Base-by-base conservation (phyloP, 2,888 invertebrate species). In the Geotrupes spiniger region DNA sequence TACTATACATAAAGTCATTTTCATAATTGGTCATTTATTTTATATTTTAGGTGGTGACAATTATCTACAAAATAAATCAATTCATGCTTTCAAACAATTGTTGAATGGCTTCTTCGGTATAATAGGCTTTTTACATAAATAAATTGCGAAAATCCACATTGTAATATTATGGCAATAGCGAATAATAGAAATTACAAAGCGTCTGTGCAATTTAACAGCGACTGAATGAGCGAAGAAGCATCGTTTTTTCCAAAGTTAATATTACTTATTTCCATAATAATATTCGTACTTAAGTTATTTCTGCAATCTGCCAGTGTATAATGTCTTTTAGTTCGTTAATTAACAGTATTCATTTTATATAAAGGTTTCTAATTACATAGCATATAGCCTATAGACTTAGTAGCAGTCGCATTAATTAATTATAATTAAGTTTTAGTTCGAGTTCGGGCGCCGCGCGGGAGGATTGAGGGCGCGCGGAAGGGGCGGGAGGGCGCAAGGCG, bases 381-480 rank as follows among this genome's bases (percentile, higher is more conserved):
- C 69, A 68, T 71, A 79, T 69, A 70, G 72, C 78, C 79, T 78
- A 72, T 78, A 73, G 69, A 70, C 70, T 70, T 69, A 61, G 58
- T 61, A 61, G 80, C 81, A 82, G 82, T 81, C 80, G 82, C 82
- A 82, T 83, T 83, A 83, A 83, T 85, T 85, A 85, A 85, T 85
- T 85, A 84, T 85, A 85, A 85, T 85, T 84, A 84, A 85, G 85
- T 85, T 85, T 85, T 83, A 84, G 85, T 84, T 82, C 81, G 63
- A 66, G 66, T 68, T 71, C 66, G 66, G 66, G 63, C 54, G 66
- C 59, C 60, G 60, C 56, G 44, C 46, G 58, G 52, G 58, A 54
- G 52, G 53, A 64, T 66, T 66, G 71, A 67, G 70, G 69, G 68
- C 68, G 70, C 72, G 74, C 73, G 76, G 76, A 75, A 76, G 76